These are phyloP conservation scores for Nanger granti DNA, from an alignment of 2,113 vertebrate species.

Conservation along the genomic window DNA sequence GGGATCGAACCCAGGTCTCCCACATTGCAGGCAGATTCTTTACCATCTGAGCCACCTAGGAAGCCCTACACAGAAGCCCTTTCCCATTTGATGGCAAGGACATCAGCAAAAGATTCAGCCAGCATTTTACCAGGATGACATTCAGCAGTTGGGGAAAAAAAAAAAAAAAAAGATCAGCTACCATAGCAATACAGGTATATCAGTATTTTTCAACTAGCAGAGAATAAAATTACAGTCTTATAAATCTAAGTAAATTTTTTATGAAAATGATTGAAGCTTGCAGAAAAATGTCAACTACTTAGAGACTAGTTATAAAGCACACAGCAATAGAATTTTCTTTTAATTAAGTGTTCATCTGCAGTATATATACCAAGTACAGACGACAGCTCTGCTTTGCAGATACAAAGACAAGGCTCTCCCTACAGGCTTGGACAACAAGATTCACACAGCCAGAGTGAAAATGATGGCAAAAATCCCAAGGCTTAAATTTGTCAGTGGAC, in stretches of 20 bases:
- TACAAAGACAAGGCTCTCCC: not conserved
- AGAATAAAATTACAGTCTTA: not conserved
- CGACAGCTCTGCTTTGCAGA: not conserved
- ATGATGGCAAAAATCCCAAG: not conserved
- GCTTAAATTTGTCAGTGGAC: not conserved
- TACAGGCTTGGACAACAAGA: not conserved
- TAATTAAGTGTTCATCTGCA: not conserved
- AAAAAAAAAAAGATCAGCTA: not conserved
- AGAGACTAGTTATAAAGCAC: not conserved
- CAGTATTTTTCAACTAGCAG: not conserved
- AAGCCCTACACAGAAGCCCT: not conserved
- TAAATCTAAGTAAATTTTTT: not conserved
- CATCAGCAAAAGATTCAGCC: not conserved
- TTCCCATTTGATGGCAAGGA: not conserved
- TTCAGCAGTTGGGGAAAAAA: not conserved
- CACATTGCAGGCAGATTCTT: not conserved
- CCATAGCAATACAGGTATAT: not conserved
- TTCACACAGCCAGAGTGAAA: not conserved
- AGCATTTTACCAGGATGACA: not conserved
- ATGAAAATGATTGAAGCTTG: not conserved
- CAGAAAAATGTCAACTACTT: slow-evolving; percentile 12
- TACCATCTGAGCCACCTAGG: not conserved
- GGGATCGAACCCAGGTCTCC: not conserved
- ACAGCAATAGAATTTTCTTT: not conserved
- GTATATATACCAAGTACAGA: not conserved